A percentile compares a stretch with the other conserved stretches of the same genome.
Evolutionary conservation across 2,113 vertebrate species (phyloP).

Genomic region (Leptocoma aspasia): DNA sequence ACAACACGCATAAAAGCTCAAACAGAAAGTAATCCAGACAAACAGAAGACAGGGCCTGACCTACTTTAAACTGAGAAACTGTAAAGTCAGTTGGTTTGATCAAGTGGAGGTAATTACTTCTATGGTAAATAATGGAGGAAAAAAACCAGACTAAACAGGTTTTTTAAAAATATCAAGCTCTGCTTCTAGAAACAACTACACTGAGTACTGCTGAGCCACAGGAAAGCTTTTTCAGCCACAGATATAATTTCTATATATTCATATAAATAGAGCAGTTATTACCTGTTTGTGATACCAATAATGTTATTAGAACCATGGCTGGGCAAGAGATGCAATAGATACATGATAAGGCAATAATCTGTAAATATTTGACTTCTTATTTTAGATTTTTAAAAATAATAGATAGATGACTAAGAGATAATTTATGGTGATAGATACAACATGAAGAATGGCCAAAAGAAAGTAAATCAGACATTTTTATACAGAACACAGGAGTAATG

Average conservation of each 20-base stretch:
- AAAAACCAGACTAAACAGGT: not conserved
- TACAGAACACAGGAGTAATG: not conserved
- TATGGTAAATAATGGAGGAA: not conserved
- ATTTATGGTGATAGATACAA: not conserved
- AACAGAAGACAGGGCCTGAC: not conserved
- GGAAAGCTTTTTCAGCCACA: not conserved
- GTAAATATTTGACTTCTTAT: not conserved
- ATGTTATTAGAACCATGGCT: not conserved
- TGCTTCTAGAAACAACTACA: not conserved
- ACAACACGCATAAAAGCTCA: not conserved
- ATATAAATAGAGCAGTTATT: not conserved
- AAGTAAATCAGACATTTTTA: not conserved
- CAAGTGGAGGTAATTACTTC: not conserved
- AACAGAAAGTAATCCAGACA: not conserved
- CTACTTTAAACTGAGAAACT: not conserved
- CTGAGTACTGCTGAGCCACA: not conserved
- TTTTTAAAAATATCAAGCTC: not conserved
- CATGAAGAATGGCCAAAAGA: not conserved
- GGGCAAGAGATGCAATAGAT: not conserved
- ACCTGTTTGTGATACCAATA: not conserved
- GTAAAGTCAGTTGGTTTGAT: not conserved
- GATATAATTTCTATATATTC: not conserved
- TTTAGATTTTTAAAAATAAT: not conserved
- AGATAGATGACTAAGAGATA: not conserved
- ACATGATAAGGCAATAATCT: not conserved